These are phyloP conservation scores for Toxonevra muliebris DNA, from an alignment of 2,888 invertebrate genomes.

Conservation along the genomic window DNA sequence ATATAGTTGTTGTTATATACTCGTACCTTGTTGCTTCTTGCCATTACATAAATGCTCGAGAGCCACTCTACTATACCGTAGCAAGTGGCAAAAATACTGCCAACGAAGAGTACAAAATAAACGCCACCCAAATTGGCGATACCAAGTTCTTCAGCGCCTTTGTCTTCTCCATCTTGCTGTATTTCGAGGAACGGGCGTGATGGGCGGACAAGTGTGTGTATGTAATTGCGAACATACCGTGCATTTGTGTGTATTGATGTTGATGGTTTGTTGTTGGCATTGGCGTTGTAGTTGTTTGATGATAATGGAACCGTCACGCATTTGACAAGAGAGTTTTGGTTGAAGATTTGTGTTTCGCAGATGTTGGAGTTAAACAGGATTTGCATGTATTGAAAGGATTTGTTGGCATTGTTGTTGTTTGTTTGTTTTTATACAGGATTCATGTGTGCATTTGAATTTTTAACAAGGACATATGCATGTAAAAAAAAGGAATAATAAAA, in stretches of 20 bases:
- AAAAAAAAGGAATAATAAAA: neutral
- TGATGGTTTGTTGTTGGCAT: neutral
- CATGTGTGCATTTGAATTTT: slow-evolving; percentile 10
- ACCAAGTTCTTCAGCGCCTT: slow-evolving; percentile 67
- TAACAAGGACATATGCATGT: neutral
- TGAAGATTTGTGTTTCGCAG: neutral
- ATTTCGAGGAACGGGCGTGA: neutral
- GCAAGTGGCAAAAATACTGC: slow-evolving; percentile 62
- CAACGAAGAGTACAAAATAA: slow-evolving; percentile 70
- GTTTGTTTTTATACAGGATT: slow-evolving; percentile 9
- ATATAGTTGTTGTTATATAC: neutral
- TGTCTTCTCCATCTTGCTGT: slow-evolving; percentile 51
- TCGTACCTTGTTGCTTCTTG: slow-evolving; percentile 58
- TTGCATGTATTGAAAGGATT: slow-evolving; percentile 14
- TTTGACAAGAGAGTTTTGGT: slow-evolving; percentile 1
- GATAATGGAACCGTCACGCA: slow-evolving; percentile 8
- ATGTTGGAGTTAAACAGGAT: slow-evolving; percentile 1
- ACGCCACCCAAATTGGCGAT: slow-evolving; percentile 75
- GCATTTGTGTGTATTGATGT: neutral
- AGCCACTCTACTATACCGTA: slow-evolving; percentile 61
- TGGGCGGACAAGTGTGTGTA: neutral
- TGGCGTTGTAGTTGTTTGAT: slow-evolving; percentile 6
- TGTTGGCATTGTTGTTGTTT: slow-evolving; percentile 7
- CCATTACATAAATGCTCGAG: slow-evolving; percentile 52
- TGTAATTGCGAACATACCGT: neutral